phyloP scores from a whole-genome alignment of 2,888 invertebrate genomes.

The Pinctada fucata region DNA sequence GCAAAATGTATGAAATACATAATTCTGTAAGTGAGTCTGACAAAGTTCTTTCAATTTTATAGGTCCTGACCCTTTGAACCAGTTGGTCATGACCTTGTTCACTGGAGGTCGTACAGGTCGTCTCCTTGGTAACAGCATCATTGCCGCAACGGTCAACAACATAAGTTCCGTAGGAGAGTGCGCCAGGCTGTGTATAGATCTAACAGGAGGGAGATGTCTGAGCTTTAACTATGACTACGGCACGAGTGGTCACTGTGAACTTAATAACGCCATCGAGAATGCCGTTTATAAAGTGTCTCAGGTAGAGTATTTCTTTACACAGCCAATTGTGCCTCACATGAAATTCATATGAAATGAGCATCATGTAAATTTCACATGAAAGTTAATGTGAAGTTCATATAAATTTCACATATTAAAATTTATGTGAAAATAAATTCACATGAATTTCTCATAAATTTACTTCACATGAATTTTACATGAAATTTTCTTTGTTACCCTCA shows the following conservation, averaged over 20 bases:
- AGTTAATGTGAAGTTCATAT: neutral
- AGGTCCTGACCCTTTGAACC: slow-evolving; percentile 42
- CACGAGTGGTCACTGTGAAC: slow-evolving; percentile 52
- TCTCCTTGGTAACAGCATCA: slow-evolving; percentile 38
- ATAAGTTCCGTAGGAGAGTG: slow-evolving; percentile 45
- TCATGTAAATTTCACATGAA: no score
- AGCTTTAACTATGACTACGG: slow-evolving; percentile 63
- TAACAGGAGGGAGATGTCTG: slow-evolving; percentile 48
- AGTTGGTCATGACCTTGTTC: slow-evolving; percentile 40
- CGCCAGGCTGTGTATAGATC: slow-evolving; percentile 49
- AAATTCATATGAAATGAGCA: no score
- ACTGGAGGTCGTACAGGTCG: slow-evolving; percentile 48
- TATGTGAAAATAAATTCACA: neutral
- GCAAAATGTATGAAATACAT: no score
- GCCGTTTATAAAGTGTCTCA: slow-evolving; percentile 44
- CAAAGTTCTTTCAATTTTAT: neutral
- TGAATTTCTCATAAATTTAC: no score
- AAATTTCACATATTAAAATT: neutral
- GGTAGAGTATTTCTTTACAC: slow-evolving; percentile 24
- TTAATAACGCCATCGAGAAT: slow-evolving; percentile 54
- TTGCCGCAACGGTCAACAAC: neutral
- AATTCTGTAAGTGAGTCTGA: no score
- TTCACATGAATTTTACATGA: no score
- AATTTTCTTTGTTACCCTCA: no score
- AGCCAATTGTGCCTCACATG: no score